Base-by-base conservation (phyloP, 37 sponge, comb jelly and placozoan genomes). In the Lycopodina hypogea region DNA sequence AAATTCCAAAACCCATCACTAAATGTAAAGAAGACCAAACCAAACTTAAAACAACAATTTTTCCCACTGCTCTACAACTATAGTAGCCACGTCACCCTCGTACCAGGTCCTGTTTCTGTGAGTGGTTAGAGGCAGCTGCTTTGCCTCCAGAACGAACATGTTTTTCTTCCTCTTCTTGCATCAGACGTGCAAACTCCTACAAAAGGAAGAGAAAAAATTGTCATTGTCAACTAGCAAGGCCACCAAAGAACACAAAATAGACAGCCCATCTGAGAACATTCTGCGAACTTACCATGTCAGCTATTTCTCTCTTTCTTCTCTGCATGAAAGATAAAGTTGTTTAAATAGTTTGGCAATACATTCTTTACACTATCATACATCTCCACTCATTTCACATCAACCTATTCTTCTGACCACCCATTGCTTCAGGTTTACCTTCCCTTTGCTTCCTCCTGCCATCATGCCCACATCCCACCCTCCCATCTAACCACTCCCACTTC, bases 131-230 rank as follows among this genome's bases (percentile, higher is more conserved):
- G 33, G 74, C 33, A 73, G 56, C 56, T 58, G 21, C 39, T 71
- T 30, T 11, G 45, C 32, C 11, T 41, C 2, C 61, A 38, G 64
- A 3, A 0, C 48, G 48, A 4, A 4, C 19, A 11, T 0, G 1
- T 52, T 66, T 72, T 0, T 0, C 52, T 40, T 82, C 83, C 52
- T 74, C 75, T 42, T 63, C 69, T 0, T 74, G 74, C 36, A 82
- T 38, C 8, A 40, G 57, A 9, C 75, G 41, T 28, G 83, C 83
- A 40, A 74, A 42, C 74, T 74, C 83, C 83, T 82, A 57, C 24
- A 70, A 23, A 56, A 71, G 12, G 22, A 33, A 2, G 12, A 34
- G 24, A 45, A 45, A 12, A 45, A 9, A 9, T 45, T 12, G 4
- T 12, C 48, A 45, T 4, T 45, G 48, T 4, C 48, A 4, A 45